Base-by-base conservation (phyloP, 1,140 invertebrate species). In the Sinella curviseta region DNA sequence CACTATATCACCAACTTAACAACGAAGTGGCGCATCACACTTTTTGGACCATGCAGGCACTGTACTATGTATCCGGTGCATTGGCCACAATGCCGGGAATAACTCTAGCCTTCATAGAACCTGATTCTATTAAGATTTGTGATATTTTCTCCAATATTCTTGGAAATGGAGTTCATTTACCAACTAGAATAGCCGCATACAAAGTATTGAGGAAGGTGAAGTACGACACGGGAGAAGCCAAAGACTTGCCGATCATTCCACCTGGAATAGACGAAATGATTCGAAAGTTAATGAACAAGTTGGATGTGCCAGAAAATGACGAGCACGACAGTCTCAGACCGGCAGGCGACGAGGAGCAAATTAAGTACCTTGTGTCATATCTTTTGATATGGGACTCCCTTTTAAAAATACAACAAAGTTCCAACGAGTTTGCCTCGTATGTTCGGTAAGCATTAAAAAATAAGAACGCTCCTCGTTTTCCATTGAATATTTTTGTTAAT, bases 361-460 rank as follows among this genome's bases (percentile, higher is more conserved):
- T 4, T 2, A 54, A 75, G n/a, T 36, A 24, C 26, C 24, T 75
- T 2, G 28, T 81, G 2, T 78, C 77, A 1, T 76, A 60, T 65
- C 35, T 81, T 1, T 39, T 81, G 0, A 48, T 34, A 8, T 81
- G 80, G 80, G 80, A 81, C 54, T 73, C 80, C 2, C 54, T 83
- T 30, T 74, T 83, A 8, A 79, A 74, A 1, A 74, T 80, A 33
- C 83, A 83, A 35, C 74, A 33, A 73, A 60, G 48, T 20, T 76
- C 77, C 12, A 80, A 76, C 57, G 83, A 83, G 78, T 82, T 83
- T 74, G 83, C 78, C 1, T 81, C 78, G 24, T 83, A 78, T 78
- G 80, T 80, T n/a, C 80, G 81, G 80, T 80, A 79, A 78, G 78
- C 28, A 31, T 31, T 48, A 36, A 31, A 57, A 14, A 55, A 1